These are phyloP conservation scores for Tenthredo notha DNA, from an alignment of 2,888 invertebrate species.

Conservation along the genomic window DNA sequence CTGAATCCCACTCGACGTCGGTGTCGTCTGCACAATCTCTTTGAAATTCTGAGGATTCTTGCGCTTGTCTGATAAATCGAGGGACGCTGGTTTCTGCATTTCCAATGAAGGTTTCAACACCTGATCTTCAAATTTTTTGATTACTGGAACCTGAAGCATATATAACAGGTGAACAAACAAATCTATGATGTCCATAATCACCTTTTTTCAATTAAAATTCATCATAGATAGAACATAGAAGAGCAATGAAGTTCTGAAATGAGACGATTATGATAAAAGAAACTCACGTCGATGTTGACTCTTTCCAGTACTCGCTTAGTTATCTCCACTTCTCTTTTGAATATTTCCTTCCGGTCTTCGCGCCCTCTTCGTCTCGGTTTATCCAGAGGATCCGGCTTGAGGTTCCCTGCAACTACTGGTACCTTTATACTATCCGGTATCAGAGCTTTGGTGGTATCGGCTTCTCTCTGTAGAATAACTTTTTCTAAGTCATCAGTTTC, in stretches of 20 bases:
- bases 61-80: constrained; percentile 80
- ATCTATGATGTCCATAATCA: not conserved
- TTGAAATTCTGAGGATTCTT: constrained; percentile 72
- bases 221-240: not conserved
- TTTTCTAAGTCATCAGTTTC: constrained; percentile 82
- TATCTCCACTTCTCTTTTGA: constrained; percentile 76
- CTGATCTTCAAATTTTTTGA: constrained; percentile 57
- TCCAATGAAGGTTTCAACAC: constrained; percentile 78
- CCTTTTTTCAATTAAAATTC: not conserved
- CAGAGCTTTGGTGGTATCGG: constrained; percentile 84
- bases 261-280: not conserved
- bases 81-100: constrained; percentile 82
- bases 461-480: constrained; percentile 82
- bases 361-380: constrained; percentile 76
- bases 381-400: constrained; percentile 88
- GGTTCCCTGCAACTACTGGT: constrained; percentile 78
- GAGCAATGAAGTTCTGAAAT: no score
- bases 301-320: constrained; percentile 75
- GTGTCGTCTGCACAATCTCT: constrained; percentile 69
- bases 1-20: constrained; percentile 65
- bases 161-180: not conserved
- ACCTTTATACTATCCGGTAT: constrained; percentile 83
- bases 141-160: constrained; percentile 49
- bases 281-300: constrained; percentile 75
- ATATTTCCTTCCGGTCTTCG: constrained; percentile 76